A percentile compares a stretch with the other conserved stretches of the same genome.
Evolutionary conservation across 1,140 invertebrate genomes (phyloP).

Genomic region (Papilio xuthus): DNA sequence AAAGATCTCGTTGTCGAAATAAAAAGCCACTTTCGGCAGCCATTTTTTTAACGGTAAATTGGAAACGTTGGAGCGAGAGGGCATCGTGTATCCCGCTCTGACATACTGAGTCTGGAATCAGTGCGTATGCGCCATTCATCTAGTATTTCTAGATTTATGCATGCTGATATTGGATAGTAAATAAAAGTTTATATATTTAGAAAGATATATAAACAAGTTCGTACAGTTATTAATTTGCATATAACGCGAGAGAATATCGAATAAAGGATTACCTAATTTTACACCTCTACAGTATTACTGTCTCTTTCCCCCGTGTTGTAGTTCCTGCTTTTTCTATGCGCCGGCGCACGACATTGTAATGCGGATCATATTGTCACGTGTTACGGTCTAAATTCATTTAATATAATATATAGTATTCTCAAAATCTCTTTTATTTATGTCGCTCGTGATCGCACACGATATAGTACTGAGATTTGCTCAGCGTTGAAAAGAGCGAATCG

Average conservation of each 20-base stretch:
- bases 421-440: conserved; percentile 76
- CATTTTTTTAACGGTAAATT: conserved; percentile 50
- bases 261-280: conserved; percentile 13
- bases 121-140: conserved; percentile 55
- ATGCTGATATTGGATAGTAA: background rate
- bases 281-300: background rate
- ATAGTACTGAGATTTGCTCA: conserved; percentile 60
- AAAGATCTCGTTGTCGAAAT: conserved; percentile 44
- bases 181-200: background rate
- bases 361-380: conserved; percentile 41
- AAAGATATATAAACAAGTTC: background rate
- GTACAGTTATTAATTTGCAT: background rate
- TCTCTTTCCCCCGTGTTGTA: conserved; percentile 44
- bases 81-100: conserved; percentile 28
- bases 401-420: conserved; percentile 43
- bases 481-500: conserved; percentile 69
- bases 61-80: conserved; percentile 40
- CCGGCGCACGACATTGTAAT: conserved; percentile 47
- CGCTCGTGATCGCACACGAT: conserved; percentile 70
- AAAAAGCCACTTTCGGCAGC: conserved; percentile 46
- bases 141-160: background rate
- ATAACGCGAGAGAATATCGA: background rate
- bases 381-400: conserved; percentile 47
- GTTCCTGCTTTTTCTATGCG: conserved; percentile 46
- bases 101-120: conserved; percentile 41